Evolutionary conservation across 2,888 invertebrate genomes (phyloP).

Genomic region (Erannis defoliaria): DNA sequence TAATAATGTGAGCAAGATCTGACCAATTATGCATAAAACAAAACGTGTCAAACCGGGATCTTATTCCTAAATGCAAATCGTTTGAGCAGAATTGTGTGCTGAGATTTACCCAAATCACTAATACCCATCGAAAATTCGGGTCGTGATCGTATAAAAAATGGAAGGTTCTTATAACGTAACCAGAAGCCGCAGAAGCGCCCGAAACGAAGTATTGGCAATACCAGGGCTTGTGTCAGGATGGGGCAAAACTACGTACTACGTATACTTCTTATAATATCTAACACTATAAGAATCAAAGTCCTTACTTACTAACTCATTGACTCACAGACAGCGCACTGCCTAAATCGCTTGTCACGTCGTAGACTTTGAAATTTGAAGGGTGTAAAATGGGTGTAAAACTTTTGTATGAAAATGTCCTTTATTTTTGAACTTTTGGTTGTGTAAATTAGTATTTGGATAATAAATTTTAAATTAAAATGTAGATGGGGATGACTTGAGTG

Average conservation of each 20-base stretch:
- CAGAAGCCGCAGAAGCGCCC: not conserved
- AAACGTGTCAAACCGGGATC: constrained; percentile 8
- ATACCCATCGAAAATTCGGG: constrained; percentile 18
- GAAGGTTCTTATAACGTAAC: constrained; percentile 1
- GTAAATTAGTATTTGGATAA: too few species aligned
- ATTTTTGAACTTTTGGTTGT: too few species aligned
- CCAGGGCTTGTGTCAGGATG: not conserved
- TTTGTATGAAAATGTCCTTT: too few species aligned
- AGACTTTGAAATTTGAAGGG: too few species aligned
- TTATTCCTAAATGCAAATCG: constrained; percentile 2
- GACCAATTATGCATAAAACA: constrained; percentile 9
- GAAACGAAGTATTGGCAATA: not conserved
- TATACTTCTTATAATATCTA: too few species aligned
- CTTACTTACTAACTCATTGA: too few species aligned
- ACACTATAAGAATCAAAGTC: too few species aligned
- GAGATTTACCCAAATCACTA: constrained; percentile 25
- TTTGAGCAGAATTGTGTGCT: constrained; percentile 11
- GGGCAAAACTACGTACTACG: not conserved
- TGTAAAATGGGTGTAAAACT: too few species aligned
- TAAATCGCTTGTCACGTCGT: too few species aligned
- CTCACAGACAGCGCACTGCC: too few species aligned
- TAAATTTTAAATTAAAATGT: too few species aligned
- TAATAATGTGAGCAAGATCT: not conserved
- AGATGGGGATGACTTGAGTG: too few species aligned
- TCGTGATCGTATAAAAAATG: constrained; percentile 7